Evolutionary conservation across 1,140 invertebrate genomes (phyloP).

Genomic region (Bemisia tabaci): DNA sequence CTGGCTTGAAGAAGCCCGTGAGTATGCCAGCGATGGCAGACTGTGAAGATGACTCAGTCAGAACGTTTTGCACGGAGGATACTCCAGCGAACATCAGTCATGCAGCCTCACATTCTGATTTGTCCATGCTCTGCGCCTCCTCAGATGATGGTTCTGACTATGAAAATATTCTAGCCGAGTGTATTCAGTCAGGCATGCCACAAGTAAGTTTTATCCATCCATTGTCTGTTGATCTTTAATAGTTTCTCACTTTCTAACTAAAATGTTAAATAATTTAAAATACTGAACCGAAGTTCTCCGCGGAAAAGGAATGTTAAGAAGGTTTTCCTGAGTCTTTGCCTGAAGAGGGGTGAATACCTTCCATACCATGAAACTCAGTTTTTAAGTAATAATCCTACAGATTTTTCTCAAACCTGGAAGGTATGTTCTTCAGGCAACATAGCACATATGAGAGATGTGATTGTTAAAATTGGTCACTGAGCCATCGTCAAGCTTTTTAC

Average conservation of each 20-base stretch:
- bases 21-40: not conserved
- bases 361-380: no score
- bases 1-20: not conserved
- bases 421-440: no score
- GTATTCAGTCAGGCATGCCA: slow-evolving; percentile 61
- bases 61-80: slow-evolving; percentile 82
- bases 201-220: slow-evolving; percentile 31
- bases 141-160: slow-evolving; percentile 47
- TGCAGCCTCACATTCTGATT: slow-evolving; percentile 75
- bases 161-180: slow-evolving; percentile 56
- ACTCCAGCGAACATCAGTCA: slow-evolving; percentile 77
- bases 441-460: no score
- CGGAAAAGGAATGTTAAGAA: no score
- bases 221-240: not conserved
- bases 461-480: no score
- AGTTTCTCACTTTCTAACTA: not conserved
- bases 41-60: not conserved
- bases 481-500: no score
- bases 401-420: no score
- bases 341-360: no score
- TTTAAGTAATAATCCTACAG: no score
- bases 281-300: no score
- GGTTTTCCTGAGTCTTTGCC: no score
- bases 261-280: slow-evolving; percentile 5
- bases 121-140: slow-evolving; percentile 48